phyloP scores from a whole-genome alignment of 35 echinoderm and acorn worm species.

The Anneissia japonica region DNA sequence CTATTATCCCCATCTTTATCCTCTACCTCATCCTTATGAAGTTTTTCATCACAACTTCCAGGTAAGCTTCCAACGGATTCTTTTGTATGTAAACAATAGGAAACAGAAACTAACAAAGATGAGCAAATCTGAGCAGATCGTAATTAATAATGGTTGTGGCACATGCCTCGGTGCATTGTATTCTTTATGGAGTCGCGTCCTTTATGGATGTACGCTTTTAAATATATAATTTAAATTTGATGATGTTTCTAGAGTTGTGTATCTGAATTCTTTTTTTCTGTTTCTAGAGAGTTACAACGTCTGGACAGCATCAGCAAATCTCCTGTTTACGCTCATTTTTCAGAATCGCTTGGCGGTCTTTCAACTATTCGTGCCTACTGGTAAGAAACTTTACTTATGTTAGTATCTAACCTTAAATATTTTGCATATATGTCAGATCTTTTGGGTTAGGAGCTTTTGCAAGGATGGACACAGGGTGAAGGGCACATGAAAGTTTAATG shows the following conservation, averaged over 20 bases:
- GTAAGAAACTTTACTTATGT: too few relatives aligned
- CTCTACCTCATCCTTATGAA: conserved; percentile 67
- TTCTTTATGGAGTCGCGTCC: too few relatives aligned
- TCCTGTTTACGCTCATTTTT: conserved; percentile 53
- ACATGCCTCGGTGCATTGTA: too few relatives aligned
- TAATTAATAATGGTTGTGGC: too few relatives aligned
- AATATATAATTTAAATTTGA: too few relatives aligned
- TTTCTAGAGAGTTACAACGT: conserved; percentile 46
- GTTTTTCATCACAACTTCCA: conserved; percentile 86
- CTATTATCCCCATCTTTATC: conserved; percentile 64
- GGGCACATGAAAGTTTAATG: too few relatives aligned
- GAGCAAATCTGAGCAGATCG: too few relatives aligned
- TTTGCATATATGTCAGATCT: too few relatives aligned
- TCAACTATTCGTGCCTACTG: conserved; percentile 53
- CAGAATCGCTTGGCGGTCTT: conserved; percentile 48
- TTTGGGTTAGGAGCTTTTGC: too few relatives aligned
- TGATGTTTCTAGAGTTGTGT: not conserved
- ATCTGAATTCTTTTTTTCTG: not conserved
- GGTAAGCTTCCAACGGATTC: conserved; percentile 34
- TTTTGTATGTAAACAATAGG: not conserved
- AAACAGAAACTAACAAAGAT: not conserved
- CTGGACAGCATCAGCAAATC: conserved; percentile 58
- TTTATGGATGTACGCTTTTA: too few relatives aligned
- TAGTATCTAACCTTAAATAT: too few relatives aligned
- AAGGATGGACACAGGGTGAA: too few relatives aligned